Conservation (phyloP, 1,140 invertebrate species). For the Phthorimaea operculella region DNA sequence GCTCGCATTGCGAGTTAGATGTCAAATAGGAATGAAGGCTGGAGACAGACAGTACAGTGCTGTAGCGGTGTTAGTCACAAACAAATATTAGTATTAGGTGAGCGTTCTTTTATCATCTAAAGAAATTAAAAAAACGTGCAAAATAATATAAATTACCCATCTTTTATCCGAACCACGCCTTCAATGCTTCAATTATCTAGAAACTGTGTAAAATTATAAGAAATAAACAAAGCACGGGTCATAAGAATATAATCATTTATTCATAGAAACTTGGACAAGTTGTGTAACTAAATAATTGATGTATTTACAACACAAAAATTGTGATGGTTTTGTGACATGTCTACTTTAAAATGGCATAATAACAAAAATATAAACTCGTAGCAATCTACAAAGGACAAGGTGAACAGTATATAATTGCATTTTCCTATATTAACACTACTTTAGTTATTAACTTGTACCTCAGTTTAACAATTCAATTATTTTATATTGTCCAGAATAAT, state of each 20-base stretch:
- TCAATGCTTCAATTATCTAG: neutral
- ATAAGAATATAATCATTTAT: slow-evolving; percentile 57
- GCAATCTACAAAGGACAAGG: neutral
- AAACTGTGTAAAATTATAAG: neutral
- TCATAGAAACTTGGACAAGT: slow-evolving; percentile 32
- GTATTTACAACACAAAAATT: slow-evolving; percentile 12
- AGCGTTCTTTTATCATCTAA: too few relatives aligned
- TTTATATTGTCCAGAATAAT: slow-evolving; percentile 32
- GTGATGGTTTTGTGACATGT: slow-evolving; percentile 4
- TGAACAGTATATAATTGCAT: slow-evolving; percentile 12
- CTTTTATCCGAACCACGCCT: neutral
- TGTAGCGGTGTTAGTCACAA: too few relatives aligned
- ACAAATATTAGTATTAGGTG: too few relatives aligned
- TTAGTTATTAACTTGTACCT: slow-evolving; percentile 30
- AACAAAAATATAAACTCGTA: slow-evolving; percentile 4
- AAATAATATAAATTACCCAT: slow-evolving; percentile 5
- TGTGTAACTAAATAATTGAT: slow-evolving; percentile 24
- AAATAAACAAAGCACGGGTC: slow-evolving; percentile 55
- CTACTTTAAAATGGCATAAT: neutral
- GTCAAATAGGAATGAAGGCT: too few relatives aligned
- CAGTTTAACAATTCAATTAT: slow-evolving; percentile 28
- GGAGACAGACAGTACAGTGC: too few relatives aligned
- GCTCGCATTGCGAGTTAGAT: too few relatives aligned
- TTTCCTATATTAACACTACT: slow-evolving; percentile 24
- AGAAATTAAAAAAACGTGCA: neutral